These are phyloP conservation scores for Dryas iulia DNA, from an alignment of 1,140 invertebrate genomes.

Conservation along the genomic window DNA sequence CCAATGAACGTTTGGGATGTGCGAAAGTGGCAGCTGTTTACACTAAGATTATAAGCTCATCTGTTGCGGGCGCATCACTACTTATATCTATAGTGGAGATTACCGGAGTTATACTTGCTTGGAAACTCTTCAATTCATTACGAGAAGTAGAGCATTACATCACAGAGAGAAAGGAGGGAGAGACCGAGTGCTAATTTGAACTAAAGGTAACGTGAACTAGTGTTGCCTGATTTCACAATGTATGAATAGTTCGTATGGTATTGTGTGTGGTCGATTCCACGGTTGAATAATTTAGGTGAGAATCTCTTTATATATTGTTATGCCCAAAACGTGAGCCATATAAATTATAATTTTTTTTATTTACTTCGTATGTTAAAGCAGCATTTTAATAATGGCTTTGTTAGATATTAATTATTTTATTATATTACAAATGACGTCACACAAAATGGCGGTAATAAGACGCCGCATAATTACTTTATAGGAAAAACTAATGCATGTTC, in stretches of 20 bases:
- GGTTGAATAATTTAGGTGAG: constrained; percentile 15
- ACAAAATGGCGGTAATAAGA: constrained; percentile 19
- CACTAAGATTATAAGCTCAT: constrained; percentile 72
- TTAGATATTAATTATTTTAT: constrained; percentile 1
- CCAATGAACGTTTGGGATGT: constrained; percentile 71
- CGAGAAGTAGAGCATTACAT: constrained; percentile 71
- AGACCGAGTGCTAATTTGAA: constrained; percentile 65
- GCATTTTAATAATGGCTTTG: neutral
- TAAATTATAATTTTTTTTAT: constrained; percentile 9
- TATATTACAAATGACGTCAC: constrained; percentile 18
- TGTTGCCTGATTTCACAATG: constrained; percentile 6
- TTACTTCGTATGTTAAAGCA: neutral
- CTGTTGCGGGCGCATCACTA: constrained; percentile 63
- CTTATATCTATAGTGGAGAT: constrained; percentile 65
- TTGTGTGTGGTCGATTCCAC: constrained; percentile 20
- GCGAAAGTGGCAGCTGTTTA: constrained; percentile 73
- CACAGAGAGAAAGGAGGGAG: constrained; percentile 69
- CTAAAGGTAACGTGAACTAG: constrained; percentile 26
- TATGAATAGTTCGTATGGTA: constrained; percentile 9
- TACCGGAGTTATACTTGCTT: constrained; percentile 60
- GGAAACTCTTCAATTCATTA: constrained; percentile 64
- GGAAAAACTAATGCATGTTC: constrained; percentile 5
- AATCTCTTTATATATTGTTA: constrained; percentile 14
- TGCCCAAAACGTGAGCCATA: constrained; percentile 5
- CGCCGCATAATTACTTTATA: constrained; percentile 15